Conservation (phyloP, 2,113 vertebrate genomes). For the Lanius ludovicianus region DNA sequence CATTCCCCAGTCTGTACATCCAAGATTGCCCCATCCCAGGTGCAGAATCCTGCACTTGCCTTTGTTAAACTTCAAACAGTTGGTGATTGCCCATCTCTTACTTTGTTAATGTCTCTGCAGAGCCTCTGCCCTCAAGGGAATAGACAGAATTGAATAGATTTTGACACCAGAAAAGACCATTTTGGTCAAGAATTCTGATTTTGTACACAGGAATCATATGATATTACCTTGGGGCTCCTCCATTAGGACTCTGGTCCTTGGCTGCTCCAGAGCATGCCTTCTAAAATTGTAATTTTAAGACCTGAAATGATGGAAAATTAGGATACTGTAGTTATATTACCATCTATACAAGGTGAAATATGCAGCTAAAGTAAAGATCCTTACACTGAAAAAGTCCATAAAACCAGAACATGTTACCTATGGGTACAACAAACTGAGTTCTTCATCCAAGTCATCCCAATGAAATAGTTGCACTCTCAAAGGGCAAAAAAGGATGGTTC, state of each 20-base stretch:
- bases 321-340: neutral
- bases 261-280: neutral
- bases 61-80: neutral
- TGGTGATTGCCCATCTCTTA: neutral
- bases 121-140: neutral
- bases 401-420: neutral
- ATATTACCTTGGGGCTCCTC: neutral
- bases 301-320: neutral
- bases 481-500: neutral
- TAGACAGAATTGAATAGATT: neutral
- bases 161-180: neutral
- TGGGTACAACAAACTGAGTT: neutral
- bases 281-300: neutral
- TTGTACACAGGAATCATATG: neutral
- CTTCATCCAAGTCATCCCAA: neutral
- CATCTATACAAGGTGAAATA: neutral
- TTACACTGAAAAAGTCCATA: neutral
- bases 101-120: neutral
- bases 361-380: neutral
- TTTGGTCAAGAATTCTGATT: neutral
- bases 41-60: fast-evolving
- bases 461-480: neutral
- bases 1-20: fast-evolving
- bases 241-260: neutral
- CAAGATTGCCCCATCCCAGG: neutral